Percentiles rank a stretch among this genome's conserved stretches.
phyloP scores from a whole-genome alignment of 2,797 vertebrate species.

The Diglossa cyanea region DNA sequence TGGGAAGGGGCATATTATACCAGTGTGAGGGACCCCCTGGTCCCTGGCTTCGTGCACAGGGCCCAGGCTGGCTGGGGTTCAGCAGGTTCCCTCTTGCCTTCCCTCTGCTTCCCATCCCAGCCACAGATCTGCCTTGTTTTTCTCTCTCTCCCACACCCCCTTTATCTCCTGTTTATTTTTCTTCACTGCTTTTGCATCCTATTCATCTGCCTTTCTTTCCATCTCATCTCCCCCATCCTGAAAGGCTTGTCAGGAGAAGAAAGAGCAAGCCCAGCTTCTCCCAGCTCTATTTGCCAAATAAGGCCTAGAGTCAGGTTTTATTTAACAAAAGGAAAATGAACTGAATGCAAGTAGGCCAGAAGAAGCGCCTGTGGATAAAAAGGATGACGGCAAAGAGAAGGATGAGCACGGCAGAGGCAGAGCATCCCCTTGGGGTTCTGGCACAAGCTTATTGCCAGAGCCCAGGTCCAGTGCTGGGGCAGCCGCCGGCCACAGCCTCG shows the following conservation, averaged over 20 bases:
- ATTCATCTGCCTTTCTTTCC: slow-evolving; percentile 31
- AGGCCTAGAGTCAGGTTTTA: slow-evolving; percentile 54
- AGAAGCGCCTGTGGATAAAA: neutral
- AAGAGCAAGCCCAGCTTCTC: slow-evolving; percentile 4
- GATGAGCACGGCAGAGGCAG: neutral
- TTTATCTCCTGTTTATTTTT: neutral
- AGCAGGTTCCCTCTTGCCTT: neutral
- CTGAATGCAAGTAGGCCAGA: slow-evolving; percentile 44
- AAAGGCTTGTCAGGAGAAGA: slow-evolving; percentile 56
- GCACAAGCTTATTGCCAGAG: neutral
- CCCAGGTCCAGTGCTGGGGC: neutral
- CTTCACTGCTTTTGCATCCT: neutral
- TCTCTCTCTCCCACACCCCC: neutral
- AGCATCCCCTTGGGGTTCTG: neutral
- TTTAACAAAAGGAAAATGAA: slow-evolving; percentile 36
- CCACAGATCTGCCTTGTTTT: neutral
- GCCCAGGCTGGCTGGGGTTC: neutral
- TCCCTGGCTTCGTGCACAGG: fast-evolving
- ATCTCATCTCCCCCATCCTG: slow-evolving; percentile 10
- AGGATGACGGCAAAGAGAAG: neutral
- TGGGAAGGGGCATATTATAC: neutral
- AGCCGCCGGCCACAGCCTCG: fast-evolving
- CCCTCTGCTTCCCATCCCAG: neutral
- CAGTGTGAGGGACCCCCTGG: neutral
- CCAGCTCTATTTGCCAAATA: slow-evolving; percentile 43